A percentile compares a stretch with the other conserved stretches of the same genome.
phyloP scores from a whole-genome alignment of 2,113 vertebrate species.

The Motacilla alba region DNA sequence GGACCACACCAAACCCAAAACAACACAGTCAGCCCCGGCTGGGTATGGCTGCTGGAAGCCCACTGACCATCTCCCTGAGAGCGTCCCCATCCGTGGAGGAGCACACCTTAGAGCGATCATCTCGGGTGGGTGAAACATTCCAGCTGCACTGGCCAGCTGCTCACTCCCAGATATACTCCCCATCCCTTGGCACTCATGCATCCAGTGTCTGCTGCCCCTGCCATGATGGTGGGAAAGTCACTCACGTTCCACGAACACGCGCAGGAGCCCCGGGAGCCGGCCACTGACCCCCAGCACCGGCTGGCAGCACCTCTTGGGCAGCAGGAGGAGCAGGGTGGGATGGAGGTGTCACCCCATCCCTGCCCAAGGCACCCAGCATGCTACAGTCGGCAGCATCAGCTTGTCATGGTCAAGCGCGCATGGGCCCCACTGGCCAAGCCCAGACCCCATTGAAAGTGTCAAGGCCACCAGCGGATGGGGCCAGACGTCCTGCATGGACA shows the following conservation, averaged over 20 bases:
- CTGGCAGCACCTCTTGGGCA: accelerated
- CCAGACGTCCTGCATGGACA: background rate
- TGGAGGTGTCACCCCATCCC: background rate
- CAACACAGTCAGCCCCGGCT: accelerated
- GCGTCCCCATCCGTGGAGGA: accelerated
- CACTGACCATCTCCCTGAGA: accelerated
- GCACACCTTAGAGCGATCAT: accelerated
- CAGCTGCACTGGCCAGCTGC: accelerated
- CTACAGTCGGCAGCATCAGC: accelerated
- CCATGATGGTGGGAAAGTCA: background rate
- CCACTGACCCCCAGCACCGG: accelerated
- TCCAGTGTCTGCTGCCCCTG: background rate
- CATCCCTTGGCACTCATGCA: accelerated
- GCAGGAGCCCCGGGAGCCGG: accelerated
- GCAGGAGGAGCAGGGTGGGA: background rate
- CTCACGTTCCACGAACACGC: accelerated
- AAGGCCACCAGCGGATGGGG: background rate
- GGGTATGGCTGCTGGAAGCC: accelerated
- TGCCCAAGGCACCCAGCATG: accelerated
- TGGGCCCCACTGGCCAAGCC: background rate
- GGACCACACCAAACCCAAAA: accelerated
- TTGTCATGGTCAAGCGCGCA: accelerated
- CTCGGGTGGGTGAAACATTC: background rate
- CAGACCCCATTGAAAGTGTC: accelerated
- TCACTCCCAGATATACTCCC: background rate